Base-by-base conservation (phyloP, 2,888 invertebrate species). In the Luperina testacea region DNA sequence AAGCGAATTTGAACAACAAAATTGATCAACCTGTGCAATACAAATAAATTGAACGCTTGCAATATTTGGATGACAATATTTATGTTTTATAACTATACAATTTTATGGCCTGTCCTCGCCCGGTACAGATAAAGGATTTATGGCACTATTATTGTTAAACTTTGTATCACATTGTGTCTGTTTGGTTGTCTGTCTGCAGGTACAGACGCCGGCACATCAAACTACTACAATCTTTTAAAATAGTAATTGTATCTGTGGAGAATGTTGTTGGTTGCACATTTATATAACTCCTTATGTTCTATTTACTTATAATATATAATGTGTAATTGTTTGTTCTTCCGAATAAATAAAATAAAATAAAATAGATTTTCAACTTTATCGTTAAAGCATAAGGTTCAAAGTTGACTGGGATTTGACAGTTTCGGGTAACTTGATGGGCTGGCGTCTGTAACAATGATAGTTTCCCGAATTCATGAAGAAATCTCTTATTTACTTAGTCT, bases 31-130 rank as follows among this genome's bases (percentile, higher is more conserved):
- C 71, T 68, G 75, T 77, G 57, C 72, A 65, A 63, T n/a, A 48
- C 48, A 77, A 78, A 85, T 77, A 79, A 86, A 89, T 90, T 87
- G 79, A 78, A 81, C 51, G 65, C 20, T 73, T 67, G 82, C 84
- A 84, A 87, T 90, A 87, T 90, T 90, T 85, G 64, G 9, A 45
- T n/a, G 63, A 42, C 69, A 67, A 87, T 84, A 80, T 83, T 85
- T 88, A 88, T 82, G 75, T 78, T 74, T 80, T 82, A 80, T 82
- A 68, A 61, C 82, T 80, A 67, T 77, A 65, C 64, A 65, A 79
- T 83, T 87, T 88, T 80, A 84, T 81, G 68, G 51, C 61, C 73
- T 72, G 73, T 72, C 74, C 57, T 42, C 76, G 64, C 68, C 20
- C 45, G n/a, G 38, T 67, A 17, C 72, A 72, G 70, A 82, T 78